phyloP scores from a whole-genome alignment of 2,797 vertebrate species.

The Catamblyrhynchus diadema region DNA sequence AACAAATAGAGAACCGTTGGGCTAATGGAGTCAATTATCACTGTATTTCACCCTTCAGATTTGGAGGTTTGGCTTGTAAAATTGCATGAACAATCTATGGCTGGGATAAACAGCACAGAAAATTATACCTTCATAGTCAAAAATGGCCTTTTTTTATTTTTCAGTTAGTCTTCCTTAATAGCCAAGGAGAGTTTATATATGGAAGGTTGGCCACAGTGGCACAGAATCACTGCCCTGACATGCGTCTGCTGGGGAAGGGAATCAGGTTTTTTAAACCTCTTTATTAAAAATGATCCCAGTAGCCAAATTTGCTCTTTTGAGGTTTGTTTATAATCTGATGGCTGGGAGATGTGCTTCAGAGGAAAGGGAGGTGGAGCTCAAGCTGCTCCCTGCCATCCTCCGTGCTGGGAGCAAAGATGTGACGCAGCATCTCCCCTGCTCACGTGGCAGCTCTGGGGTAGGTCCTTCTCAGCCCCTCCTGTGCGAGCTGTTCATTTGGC shows the following conservation, averaged over 20 bases:
- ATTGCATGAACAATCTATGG: background rate
- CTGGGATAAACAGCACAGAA: background rate
- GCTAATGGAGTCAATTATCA: background rate
- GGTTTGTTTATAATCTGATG: background rate
- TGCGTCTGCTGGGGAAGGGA: background rate
- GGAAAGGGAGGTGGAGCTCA: background rate
- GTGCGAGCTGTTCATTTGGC: conserved; percentile 30
- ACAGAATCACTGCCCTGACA: background rate
- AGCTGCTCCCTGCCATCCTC: background rate
- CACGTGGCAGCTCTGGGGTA: conserved; percentile 25
- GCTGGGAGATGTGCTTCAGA: background rate
- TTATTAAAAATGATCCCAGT: background rate
- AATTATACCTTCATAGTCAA: background rate
- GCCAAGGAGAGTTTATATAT: accelerated
- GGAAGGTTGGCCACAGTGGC: background rate
- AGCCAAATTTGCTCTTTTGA: background rate
- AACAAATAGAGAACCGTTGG: background rate
- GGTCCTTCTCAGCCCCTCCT: background rate
- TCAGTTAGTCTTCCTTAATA: background rate
- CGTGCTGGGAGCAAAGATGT: background rate
- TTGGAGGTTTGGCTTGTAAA: background rate
- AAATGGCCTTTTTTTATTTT: background rate
- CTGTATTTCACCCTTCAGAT: background rate
- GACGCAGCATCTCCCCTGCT: background rate
- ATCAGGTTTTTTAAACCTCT: background rate